These are phyloP conservation scores for Polietes domitor DNA, from an alignment of 2,888 invertebrate species.

Conservation along the genomic window DNA sequence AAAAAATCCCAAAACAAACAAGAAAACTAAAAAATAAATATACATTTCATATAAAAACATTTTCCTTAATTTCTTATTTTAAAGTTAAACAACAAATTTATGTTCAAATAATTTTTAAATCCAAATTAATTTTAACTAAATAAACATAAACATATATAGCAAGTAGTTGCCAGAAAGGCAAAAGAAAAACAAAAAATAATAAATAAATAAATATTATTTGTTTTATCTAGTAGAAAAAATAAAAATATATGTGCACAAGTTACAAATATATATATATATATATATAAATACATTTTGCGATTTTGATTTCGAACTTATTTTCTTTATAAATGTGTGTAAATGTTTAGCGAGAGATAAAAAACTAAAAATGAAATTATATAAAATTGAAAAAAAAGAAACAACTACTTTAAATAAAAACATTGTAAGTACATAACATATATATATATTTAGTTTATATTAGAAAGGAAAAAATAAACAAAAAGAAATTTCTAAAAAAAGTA, in stretches of 20 bases:
- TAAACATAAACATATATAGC: background rate
- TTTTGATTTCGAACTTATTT: constrained; percentile 9
- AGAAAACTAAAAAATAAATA: background rate
- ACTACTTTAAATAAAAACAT: background rate
- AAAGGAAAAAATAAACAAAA: background rate
- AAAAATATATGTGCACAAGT: background rate
- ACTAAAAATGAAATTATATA: background rate
- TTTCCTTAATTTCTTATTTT: constrained; percentile 3
- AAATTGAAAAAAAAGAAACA: background rate
- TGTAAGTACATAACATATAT: background rate
- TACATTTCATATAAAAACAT: background rate
- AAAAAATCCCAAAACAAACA: no score
- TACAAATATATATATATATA: background rate
- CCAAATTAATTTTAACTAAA: background rate
- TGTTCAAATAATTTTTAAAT: constrained; percentile 4
- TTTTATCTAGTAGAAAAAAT: background rate
- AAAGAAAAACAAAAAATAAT: background rate
- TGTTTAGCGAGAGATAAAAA: background rate
- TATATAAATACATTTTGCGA: no score
- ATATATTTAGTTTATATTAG: background rate
- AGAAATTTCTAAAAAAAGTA: background rate
- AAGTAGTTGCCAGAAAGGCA: no score
- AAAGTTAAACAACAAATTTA: background rate
- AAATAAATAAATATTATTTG: background rate
- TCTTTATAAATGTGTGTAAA: background rate